Evolutionary conservation across 2,888 invertebrate genomes (phyloP).

Genomic region (Lampropteryx suffumata): DNA sequence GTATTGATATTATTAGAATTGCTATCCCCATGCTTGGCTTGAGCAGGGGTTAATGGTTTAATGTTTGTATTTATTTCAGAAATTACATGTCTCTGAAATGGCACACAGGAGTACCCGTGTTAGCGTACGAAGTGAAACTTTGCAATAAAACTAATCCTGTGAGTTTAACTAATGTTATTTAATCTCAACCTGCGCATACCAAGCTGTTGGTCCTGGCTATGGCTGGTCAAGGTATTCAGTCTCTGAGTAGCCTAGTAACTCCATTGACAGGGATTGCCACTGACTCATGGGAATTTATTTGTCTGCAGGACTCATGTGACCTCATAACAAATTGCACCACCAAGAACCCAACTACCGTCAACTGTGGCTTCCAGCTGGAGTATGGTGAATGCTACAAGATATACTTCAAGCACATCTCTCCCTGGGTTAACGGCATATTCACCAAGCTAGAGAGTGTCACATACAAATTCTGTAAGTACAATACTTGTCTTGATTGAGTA

Average conservation of each 20-base stretch:
- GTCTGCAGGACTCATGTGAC: too few species aligned
- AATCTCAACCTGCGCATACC: too few species aligned
- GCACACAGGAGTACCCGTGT: conserved; percentile 47
- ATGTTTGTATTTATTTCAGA: conserved; percentile 38
- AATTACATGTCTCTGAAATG: conserved; percentile 40
- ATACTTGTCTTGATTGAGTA: too few species aligned
- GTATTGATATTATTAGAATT: too few species aligned
- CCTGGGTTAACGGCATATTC: conserved; percentile 45
- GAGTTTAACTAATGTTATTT: too few species aligned
- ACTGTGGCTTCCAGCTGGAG: conserved; percentile 34
- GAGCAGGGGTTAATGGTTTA: too few species aligned
- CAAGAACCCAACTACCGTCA: conserved; percentile 14
- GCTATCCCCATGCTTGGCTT: too few species aligned
- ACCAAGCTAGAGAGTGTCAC: not conserved
- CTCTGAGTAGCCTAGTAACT: too few species aligned
- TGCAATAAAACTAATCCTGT: conserved; percentile 1
- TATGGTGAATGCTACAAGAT: conserved; percentile 40
- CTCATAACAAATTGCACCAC: conserved; percentile 1
- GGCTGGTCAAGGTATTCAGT: too few species aligned
- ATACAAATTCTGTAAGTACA: conserved; percentile 43
- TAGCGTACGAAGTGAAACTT: conserved; percentile 1
- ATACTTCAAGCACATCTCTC: conserved; percentile 41
- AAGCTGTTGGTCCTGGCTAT: too few species aligned
- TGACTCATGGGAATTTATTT: too few species aligned
- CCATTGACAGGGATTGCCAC: too few species aligned